Evolutionary conservation across 2,797 vertebrate species (phyloP).

Genomic region (Ispidina lecontei): DNA sequence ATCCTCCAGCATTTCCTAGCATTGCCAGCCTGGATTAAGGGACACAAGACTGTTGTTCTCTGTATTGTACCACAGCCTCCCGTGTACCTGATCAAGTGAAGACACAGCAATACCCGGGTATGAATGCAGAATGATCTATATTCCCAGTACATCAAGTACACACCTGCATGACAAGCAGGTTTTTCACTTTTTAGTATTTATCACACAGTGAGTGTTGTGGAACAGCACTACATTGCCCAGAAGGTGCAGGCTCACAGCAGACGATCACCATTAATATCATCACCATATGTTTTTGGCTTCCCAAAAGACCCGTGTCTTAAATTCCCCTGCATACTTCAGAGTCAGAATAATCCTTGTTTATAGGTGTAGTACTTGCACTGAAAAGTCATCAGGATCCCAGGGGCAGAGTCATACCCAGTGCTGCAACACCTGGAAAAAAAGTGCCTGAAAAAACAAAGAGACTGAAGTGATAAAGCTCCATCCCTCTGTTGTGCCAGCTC

Average conservation of each 20-base stretch:
- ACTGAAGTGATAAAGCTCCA: not conserved
- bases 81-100: not conserved
- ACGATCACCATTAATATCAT: not conserved
- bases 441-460: not conserved
- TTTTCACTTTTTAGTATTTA: not conserved
- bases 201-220: not conserved
- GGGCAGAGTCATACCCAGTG: not conserved
- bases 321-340: not conserved
- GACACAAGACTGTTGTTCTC: not conserved
- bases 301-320: not conserved
- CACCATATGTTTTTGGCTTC: not conserved
- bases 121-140: not conserved
- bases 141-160: not conserved
- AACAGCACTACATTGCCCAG: not conserved
- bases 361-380: not conserved
- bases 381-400: not conserved
- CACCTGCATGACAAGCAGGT: not conserved
- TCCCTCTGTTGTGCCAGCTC: not conserved
- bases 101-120: not conserved
- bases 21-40: not conserved
- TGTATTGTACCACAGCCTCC: not conserved
- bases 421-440: not conserved
- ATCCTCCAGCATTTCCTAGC: not conserved
- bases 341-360: not conserved
- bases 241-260: not conserved